These are phyloP conservation scores for Axis porcinus DNA, from an alignment of 2,113 vertebrate species.

Conservation along the genomic window DNA sequence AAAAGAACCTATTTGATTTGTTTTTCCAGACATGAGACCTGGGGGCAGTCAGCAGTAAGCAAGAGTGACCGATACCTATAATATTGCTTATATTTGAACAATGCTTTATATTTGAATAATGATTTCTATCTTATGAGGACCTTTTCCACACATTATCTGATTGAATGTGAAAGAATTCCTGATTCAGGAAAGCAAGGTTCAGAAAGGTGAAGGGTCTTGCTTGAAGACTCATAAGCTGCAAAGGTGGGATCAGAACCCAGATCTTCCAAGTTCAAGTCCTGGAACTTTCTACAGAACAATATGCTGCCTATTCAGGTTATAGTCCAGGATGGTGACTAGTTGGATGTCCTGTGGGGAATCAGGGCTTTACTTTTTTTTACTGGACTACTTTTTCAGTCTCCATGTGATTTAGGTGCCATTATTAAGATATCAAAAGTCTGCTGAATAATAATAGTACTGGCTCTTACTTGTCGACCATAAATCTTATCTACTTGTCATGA, in stretches of 20 bases:
- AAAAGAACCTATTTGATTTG: neutral
- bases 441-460: neutral
- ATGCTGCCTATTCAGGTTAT: neutral
- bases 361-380: neutral
- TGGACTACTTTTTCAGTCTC: neutral
- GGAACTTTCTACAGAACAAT: neutral
- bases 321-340: neutral
- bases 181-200: neutral
- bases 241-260: neutral
- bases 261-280: neutral
- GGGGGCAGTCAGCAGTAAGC: neutral
- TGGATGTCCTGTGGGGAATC: neutral
- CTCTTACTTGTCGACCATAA: neutral
- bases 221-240: neutral
- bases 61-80: neutral
- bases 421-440: neutral
- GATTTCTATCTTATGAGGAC: neutral
- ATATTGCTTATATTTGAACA: neutral
- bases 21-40: neutral
- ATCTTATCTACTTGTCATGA: neutral
- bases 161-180: neutral
- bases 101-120: constrained; percentile 2
- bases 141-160: neutral
- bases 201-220: neutral
- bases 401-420: neutral